Conservation (phyloP, 2,797 vertebrate species). For the Pteronotus mesoamericanus region DNA sequence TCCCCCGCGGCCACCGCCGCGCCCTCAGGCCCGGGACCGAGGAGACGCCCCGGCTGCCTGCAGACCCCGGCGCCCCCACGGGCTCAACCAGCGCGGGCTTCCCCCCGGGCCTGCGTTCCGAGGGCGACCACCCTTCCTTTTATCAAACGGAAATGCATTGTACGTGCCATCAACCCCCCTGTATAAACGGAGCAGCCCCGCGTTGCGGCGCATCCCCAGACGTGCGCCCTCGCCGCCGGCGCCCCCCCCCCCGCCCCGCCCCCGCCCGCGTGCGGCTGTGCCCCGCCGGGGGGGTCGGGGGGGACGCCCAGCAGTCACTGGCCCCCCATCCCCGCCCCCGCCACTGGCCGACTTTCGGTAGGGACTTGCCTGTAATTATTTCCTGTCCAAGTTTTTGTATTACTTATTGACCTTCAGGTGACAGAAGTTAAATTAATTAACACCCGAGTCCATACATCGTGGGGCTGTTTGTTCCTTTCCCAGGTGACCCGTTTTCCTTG, state of each 20-base stretch:
- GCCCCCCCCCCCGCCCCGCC: too few relatives aligned
- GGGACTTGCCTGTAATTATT: background rate
- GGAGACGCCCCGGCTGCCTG: fast-evolving
- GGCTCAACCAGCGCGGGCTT: background rate
- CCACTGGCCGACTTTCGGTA: background rate
- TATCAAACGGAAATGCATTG: background rate
- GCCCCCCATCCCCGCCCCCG: too few relatives aligned
- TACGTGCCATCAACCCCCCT: background rate
- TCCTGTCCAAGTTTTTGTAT: background rate
- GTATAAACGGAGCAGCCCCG: background rate
- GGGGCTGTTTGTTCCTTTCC: background rate
- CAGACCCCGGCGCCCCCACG: background rate
- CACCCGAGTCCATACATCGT: background rate
- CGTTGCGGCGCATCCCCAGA: background rate
- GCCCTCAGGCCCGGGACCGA: fast-evolving
- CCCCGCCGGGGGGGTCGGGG: too few relatives aligned
- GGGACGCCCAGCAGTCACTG: too few relatives aligned
- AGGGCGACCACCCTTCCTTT: background rate
- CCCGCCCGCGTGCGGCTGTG: too few relatives aligned
- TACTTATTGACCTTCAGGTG: background rate
- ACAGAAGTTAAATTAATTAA: background rate
- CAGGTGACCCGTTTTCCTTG: background rate
- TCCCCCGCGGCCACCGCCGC: fast-evolving
- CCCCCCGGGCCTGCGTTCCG: background rate
- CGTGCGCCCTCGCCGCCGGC: too few relatives aligned